Evolutionary conservation across 1,140 invertebrate species (phyloP), one percentile per base, ranked within the genome.

Genomic region (Euura lappo): DNA sequence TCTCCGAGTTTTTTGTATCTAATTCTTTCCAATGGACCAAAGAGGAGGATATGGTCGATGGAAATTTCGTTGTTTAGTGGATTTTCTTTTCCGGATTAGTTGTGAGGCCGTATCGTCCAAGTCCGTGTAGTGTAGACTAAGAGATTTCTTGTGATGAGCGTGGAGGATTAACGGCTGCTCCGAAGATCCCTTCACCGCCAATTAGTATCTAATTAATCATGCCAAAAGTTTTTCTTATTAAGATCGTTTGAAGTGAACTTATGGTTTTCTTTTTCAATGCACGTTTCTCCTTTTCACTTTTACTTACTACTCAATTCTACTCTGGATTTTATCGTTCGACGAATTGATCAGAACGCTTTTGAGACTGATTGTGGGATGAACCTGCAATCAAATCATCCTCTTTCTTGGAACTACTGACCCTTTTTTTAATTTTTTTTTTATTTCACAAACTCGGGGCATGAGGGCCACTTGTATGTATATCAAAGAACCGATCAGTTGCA

Each of bases 131-230:
- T 8, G 13, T 11, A n/a, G 8, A n/a, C 51, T 60, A 60, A 60
- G 10, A 60, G 51, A 60, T 28, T 28, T 28, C 28, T 28, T 28
- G 28, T 28, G 28, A 28, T 28, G 28, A 28, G 28, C 28, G 51
- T 60, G 51, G 51, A 60, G 51, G 3, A 60, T 60, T 60, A 11
- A 60, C 51, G 8, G 51, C 8, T 60, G 51, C 10, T 60, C 51
- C 28, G 51, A 6, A 60, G 51, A 60, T 60, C 51, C 51, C 51
- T 60, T 60, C 51, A 60, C 51, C 13, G 6, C 51, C 51, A 60
- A 60, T 60, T 60, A 60, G 13, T n/a, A 6, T 60, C 13, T 60
- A 60, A 60, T 60, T 60, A 60, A 60, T 60, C 51, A 60, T 60
- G 8, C 28, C 28, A 28, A 28, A 28, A 28, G 28, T 28, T 28